Percentiles rank a stretch among this genome's conserved stretches.
Evolutionary conservation across 2,113 vertebrate genomes (phyloP).

Genomic region (Fregata magnificens): DNA sequence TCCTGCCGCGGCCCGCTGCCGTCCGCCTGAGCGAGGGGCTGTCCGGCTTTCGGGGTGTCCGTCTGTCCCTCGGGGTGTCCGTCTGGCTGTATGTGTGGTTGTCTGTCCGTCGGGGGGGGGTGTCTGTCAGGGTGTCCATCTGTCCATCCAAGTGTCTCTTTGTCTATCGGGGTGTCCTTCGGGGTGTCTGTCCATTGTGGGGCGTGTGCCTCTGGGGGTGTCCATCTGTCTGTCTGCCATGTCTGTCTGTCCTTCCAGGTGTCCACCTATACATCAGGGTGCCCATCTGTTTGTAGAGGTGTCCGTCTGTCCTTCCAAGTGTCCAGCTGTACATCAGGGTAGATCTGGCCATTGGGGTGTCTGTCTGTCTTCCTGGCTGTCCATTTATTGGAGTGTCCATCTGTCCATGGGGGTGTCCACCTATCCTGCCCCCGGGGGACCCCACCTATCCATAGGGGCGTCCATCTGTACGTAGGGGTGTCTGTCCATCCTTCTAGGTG

Average conservation of each 20-base stretch:
- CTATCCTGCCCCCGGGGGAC: too few relatives aligned
- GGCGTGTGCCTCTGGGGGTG: neutral
- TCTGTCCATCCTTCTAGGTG: neutral
- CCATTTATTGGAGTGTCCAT: neutral
- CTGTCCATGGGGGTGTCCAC: neutral
- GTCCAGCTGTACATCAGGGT: neutral
- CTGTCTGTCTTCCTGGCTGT: neutral
- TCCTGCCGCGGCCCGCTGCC: neutral
- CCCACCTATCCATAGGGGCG: too few relatives aligned
- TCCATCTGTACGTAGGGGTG: fast-evolving
- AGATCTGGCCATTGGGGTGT: neutral
- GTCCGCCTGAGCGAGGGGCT: neutral
- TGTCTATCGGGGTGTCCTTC: neutral
- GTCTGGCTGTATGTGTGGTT: neutral
- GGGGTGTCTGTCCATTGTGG: neutral
- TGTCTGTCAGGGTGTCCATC: neutral
- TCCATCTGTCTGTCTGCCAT: neutral
- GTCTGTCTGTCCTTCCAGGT: neutral
- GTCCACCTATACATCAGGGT: neutral
- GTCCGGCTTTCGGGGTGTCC: neutral
- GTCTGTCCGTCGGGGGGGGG: neutral
- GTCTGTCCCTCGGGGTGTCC: neutral
- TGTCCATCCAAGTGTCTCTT: too few relatives aligned
- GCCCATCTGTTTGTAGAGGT: neutral
- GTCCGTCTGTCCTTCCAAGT: neutral